These are phyloP conservation scores for Crotalus viridis DNA, from an alignment of 2,113 vertebrate genomes.

Conservation along the genomic window DNA sequence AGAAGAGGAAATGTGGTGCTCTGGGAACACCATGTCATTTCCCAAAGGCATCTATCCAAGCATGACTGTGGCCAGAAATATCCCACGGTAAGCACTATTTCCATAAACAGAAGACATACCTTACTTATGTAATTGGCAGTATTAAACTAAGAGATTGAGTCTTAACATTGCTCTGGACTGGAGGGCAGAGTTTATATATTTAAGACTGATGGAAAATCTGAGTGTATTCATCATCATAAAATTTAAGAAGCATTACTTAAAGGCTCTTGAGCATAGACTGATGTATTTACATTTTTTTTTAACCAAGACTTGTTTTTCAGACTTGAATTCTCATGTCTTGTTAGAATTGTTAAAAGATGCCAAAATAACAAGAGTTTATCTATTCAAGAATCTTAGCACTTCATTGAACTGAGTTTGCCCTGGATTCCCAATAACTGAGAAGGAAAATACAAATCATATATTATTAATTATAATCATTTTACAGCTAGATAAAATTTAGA, in stretches of 20 bases:
- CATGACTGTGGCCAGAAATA: constrained; percentile 62
- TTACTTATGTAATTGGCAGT: constrained; percentile 46
- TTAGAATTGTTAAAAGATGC: constrained; percentile 42
- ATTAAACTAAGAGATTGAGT: constrained; percentile 41
- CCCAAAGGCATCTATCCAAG: constrained; percentile 51
- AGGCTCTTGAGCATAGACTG: constrained; percentile 34
- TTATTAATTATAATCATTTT: background rate
- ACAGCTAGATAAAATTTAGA: background rate
- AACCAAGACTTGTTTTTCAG: constrained; percentile 29
- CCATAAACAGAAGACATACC: constrained; percentile 54
- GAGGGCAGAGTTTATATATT: constrained; percentile 42
- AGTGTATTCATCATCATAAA: constrained; percentile 39
- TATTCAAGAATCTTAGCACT: constrained; percentile 27
- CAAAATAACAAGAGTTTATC: constrained; percentile 31
- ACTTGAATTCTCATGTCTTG: constrained; percentile 49
- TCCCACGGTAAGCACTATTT: constrained; percentile 46
- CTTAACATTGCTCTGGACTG: constrained; percentile 42
- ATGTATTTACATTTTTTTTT: constrained; percentile 14
- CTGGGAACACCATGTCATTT: constrained; percentile 52
- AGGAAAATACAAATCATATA: background rate
- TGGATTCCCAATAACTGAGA: background rate
- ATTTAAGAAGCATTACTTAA: constrained; percentile 33
- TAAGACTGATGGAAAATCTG: constrained; percentile 55
- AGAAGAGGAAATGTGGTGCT: constrained; percentile 32
- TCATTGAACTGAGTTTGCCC: constrained; percentile 13